A percentile compares a stretch with the other conserved stretches of the same genome.
phyloP scores from a whole-genome alignment of 2,888 invertebrate species.

The Archips crataeganus region DNA sequence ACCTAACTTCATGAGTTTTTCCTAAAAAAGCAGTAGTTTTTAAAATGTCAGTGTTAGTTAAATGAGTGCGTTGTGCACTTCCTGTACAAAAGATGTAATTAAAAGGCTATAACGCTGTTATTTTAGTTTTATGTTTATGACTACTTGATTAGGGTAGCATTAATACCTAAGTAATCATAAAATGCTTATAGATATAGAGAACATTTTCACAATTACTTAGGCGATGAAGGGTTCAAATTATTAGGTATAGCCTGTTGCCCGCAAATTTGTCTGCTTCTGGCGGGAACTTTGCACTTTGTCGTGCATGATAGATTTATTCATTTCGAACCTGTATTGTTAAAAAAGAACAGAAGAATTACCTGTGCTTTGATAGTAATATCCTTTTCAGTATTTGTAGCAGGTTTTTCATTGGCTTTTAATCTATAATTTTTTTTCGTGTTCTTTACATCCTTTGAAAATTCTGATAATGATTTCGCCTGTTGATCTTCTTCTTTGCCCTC shows the following conservation, averaged over 20 bases:
- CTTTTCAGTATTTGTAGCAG: background rate
- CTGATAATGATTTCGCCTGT: constrained; percentile 58
- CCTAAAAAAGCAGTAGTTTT: constrained; percentile 21
- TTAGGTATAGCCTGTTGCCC: too few relatives aligned
- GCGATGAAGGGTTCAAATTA: too few relatives aligned
- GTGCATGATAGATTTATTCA: too few relatives aligned
- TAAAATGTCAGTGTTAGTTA: background rate
- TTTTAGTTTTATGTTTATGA: background rate
- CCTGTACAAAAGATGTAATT: background rate
- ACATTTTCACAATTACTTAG: too few relatives aligned
- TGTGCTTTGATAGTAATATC: background rate
- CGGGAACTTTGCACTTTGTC: too few relatives aligned
- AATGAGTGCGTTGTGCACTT: background rate
- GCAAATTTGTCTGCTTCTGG: too few relatives aligned
- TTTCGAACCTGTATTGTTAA: too few relatives aligned
- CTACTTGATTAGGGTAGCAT: too few relatives aligned
- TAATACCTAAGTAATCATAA: too few relatives aligned
- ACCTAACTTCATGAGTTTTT: constrained; percentile 17
- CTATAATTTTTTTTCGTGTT: constrained; percentile 40
- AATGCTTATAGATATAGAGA: too few relatives aligned
- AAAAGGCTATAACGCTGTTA: background rate
- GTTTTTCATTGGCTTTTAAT: constrained; percentile 26
- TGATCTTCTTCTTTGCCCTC: constrained; percentile 57
- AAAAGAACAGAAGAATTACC: background rate
- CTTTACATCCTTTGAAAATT: constrained; percentile 64